Base-by-base conservation (phyloP, 2,113 vertebrate species). In the Anhinga anhinga region DNA sequence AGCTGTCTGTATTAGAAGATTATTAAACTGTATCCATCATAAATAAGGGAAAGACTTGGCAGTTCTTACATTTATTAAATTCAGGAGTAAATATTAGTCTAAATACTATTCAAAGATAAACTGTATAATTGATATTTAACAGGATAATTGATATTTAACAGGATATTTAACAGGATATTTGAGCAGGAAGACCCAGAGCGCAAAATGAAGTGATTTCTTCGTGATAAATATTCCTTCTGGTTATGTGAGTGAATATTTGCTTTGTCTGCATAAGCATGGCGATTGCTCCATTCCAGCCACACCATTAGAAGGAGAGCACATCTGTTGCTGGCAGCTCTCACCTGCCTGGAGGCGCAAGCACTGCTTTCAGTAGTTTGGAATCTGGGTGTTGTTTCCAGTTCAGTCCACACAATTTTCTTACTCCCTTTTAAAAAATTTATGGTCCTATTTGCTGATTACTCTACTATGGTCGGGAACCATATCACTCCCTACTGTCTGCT, bases 221-320 rank as follows among this genome's bases (percentile, higher is more conserved):
- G 25, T 90, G 32, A 58, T n/a, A 82, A 88, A 59, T 63, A 10
- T 74, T 82, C 13, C 40, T 32, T 0, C 0, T 77, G 12, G 7
- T 72, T 72, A 17, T 55, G 38, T 59, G n/a, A 92, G 42, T 63
- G 52, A 63, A 8, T 72, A 58, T 55, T 82, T 90, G 62, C 66
- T 55, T 50, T 69, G 52, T 10, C 56, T 80, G n/a, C 0, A 0
- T 50, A 15, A 79, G 6, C 0, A 0, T 20, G 47, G 66, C 0
- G 2, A 63, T 93, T 90, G 29, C 56, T 79, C 26, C 79, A 50
- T 55, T 49, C 38, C 87, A 86, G 47, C 25, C 44, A 82, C 56
- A 59, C 7, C 32, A 30, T 19, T 30, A 71, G 22, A 16, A 82
- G 59, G 45, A 74, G 45, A 27, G 25, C 13, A 44, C 1, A 1